These are phyloP conservation scores for Syngnathus typhle DNA, from an alignment of 2,113 vertebrate species.

Conservation along the genomic window DNA sequence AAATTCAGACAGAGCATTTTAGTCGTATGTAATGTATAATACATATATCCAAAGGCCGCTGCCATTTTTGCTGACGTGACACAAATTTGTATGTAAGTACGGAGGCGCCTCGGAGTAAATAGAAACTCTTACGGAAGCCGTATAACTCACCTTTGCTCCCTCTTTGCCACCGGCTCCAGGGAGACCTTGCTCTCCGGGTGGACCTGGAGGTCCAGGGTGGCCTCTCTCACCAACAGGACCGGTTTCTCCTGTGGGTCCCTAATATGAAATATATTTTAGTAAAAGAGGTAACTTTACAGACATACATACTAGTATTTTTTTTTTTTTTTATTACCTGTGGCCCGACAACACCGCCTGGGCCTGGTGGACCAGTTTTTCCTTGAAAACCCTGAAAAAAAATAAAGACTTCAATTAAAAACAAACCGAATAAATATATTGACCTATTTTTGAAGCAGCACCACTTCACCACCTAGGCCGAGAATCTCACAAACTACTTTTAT, in stretches of 20 bases:
- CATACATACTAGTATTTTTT: not conserved
- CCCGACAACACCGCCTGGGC: conserved; percentile 94
- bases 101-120: too few species aligned
- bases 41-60: conserved; percentile 11
- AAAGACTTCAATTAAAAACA: conserved; percentile 9
- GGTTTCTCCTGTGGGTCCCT: conserved; percentile 92
- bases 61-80: not conserved
- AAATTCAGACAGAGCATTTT: conserved; percentile 12
- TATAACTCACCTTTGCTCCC: conserved; percentile 83
- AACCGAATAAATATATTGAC: conserved; percentile 2
- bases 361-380: conserved; percentile 97
- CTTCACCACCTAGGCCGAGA: not conserved
- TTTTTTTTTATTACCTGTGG: conserved; percentile 78
- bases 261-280: not conserved
- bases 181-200: conserved; percentile 94
- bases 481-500: not conserved
- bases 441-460: not conserved
- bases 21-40: conserved; percentile 4
- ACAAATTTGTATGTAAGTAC: not conserved
- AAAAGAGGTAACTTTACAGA: not conserved
- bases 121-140: too few species aligned
- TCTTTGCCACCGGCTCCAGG: conserved; percentile 94
- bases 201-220: conserved; percentile 93
- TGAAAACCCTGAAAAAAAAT: conserved; percentile 84
- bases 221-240: conserved; percentile 94